These are phyloP conservation scores for Drosophila ochracea DNA, from an alignment of 2,888 invertebrate genomes.

Conservation along the genomic window DNA sequence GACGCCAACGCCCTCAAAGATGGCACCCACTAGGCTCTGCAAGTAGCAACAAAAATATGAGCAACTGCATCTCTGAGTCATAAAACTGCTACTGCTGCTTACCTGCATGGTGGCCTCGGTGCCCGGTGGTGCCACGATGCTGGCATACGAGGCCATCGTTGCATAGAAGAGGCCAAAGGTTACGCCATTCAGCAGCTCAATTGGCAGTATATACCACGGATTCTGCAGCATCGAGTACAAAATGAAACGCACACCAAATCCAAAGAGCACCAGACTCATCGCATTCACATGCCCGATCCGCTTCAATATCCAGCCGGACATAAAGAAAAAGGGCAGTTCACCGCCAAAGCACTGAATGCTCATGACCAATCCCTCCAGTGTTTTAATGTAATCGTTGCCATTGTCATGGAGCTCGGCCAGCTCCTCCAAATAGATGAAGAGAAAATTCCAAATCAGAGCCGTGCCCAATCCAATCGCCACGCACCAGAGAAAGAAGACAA, in stretches of 20 bases:
- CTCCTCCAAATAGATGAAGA: slow-evolving; percentile 94
- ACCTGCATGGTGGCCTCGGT: slow-evolving; percentile 95
- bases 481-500: slow-evolving; percentile 92
- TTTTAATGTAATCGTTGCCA: slow-evolving; percentile 88
- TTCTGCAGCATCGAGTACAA: slow-evolving; percentile 92
- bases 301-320: slow-evolving; percentile 91
- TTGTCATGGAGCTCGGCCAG: slow-evolving; percentile 85
- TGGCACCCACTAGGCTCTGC: slow-evolving; percentile 93
- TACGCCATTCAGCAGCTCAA: slow-evolving; percentile 94
- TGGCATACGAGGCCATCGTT: slow-evolving; percentile 95
- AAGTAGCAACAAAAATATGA: background rate
- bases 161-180: slow-evolving; percentile 95
- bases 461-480: slow-evolving; percentile 93
- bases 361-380: slow-evolving; percentile 90
- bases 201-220: slow-evolving; percentile 93
- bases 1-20: slow-evolving; percentile 95
- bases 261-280: slow-evolving; percentile 93
- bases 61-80: too few species aligned
- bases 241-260: slow-evolving; percentile 92
- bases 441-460: slow-evolving; percentile 94
- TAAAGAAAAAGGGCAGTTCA: slow-evolving; percentile 94
- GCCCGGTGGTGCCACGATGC: slow-evolving; percentile 92
- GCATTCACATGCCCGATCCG: slow-evolving; percentile 93
- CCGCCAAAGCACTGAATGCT: slow-evolving; percentile 93
- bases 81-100: slow-evolving; percentile 43